phyloP scores from a whole-genome alignment of 2,888 invertebrate species.

The Drosophila suboccidentalis region DNA sequence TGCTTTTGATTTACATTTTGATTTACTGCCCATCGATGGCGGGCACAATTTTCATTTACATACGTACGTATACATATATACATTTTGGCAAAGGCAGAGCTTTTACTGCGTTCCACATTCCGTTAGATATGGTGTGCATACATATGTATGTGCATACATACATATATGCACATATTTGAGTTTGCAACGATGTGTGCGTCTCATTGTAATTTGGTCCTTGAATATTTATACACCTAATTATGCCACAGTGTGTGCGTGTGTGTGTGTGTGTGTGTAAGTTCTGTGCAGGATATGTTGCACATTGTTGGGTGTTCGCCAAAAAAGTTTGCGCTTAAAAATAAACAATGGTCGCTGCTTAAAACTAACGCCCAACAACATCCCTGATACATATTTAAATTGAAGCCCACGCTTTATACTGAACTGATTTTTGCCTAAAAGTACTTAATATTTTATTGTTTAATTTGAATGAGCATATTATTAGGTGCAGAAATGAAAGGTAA shows the following conservation, averaged over 20 bases:
- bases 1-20: constrained; percentile 73
- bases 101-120: constrained; percentile 21
- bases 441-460: background rate
- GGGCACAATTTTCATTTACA: background rate
- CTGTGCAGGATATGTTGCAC: constrained; percentile 3
- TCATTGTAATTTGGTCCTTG: constrained; percentile 61
- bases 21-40: constrained; percentile 51
- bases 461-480: background rate
- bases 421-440: background rate
- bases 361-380: background rate
- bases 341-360: constrained; percentile 1
- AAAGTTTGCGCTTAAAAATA: constrained; percentile 1
- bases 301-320: background rate
- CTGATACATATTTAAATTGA: background rate
- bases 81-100: constrained; percentile 27
- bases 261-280: background rate
- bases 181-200: constrained; percentile 9
- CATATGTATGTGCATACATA: too few species aligned
- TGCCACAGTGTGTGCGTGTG: constrained; percentile 26
- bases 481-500: background rate
- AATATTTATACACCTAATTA: constrained; percentile 68
- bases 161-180: background rate
- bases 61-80: background rate
- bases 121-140: background rate
- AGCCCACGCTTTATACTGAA: background rate